Conservation (phyloP, 2,888 invertebrate genomes). For the Cryptops parisi region DNA sequence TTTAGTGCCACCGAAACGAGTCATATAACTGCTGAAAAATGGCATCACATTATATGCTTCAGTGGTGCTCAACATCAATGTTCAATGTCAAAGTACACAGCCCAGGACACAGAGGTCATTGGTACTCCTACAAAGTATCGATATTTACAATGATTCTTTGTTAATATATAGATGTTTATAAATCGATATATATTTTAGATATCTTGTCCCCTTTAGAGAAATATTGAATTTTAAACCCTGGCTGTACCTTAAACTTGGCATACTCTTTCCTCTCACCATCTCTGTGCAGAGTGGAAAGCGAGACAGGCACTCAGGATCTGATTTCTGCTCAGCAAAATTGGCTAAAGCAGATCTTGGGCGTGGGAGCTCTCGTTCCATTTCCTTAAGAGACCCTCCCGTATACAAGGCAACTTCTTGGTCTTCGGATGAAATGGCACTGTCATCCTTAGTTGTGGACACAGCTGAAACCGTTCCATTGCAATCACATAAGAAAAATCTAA, state of each 20-base stretch:
- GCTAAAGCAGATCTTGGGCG: conserved; percentile 25
- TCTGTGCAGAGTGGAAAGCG: conserved; percentile 19
- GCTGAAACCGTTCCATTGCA: background rate
- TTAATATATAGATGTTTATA: too few relatives aligned
- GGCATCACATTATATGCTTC: too few relatives aligned
- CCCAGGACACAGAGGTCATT: too few relatives aligned
- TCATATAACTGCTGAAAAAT: too few relatives aligned
- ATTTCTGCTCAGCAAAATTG: conserved; percentile 21
- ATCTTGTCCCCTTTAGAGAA: too few relatives aligned
- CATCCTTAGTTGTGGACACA: conserved; percentile 7
- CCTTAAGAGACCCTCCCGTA: conserved; percentile 9
- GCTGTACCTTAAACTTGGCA: conserved; percentile 81
- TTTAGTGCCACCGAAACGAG: too few relatives aligned
- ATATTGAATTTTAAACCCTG: background rate
- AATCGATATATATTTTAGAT: too few relatives aligned
- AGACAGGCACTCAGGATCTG: conserved; percentile 18
- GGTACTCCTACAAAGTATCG: too few relatives aligned
- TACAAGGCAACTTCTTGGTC: conserved; percentile 17
- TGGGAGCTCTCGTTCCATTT: conserved; percentile 14
- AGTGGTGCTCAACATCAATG: too few relatives aligned
- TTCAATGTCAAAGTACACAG: too few relatives aligned
- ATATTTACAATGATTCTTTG: too few relatives aligned
- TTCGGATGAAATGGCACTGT: conserved; percentile 11
- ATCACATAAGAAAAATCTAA: background rate
- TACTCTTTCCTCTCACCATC: conserved; percentile 83